These are phyloP conservation scores for Dromas ardeola DNA, from an alignment of 2,113 vertebrate genomes.

Conservation along the genomic window DNA sequence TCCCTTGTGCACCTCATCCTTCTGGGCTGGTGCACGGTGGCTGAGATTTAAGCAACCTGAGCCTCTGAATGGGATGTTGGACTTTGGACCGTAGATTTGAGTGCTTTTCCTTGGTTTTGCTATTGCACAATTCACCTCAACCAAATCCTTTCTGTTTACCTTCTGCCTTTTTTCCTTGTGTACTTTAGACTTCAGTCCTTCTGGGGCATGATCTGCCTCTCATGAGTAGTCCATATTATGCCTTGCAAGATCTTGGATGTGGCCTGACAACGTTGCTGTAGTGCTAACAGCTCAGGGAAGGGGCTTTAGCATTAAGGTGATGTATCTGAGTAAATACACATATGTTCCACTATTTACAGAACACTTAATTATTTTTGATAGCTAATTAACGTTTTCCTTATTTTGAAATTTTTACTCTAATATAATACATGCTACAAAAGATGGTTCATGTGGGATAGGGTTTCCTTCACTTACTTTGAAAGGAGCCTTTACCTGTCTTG, in stretches of 20 bases:
- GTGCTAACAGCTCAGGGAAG: neutral
- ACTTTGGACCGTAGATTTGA: fast-evolving
- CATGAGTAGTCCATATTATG: fast-evolving
- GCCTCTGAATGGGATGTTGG: neutral
- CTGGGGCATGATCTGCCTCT: neutral
- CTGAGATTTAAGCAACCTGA: neutral
- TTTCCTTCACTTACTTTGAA: neutral
- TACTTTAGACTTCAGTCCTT: neutral
- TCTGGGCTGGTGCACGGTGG: neutral
- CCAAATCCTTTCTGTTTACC: neutral
- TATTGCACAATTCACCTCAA: fast-evolving
- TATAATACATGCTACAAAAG: neutral
- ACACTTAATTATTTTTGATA: neutral
- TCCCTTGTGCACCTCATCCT: fast-evolving
- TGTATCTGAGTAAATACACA: fast-evolving
- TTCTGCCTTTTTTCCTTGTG: neutral
- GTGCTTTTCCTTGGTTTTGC: neutral
- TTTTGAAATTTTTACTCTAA: neutral
- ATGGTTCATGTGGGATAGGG: fast-evolving
- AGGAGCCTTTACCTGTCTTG: neutral
- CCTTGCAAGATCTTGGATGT: fast-evolving
- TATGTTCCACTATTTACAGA: neutral
- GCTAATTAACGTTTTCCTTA: neutral
- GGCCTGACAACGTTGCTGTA: neutral
- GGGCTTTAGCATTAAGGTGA: neutral